Conservation (phyloP, 2,888 invertebrate genomes). For the Parascotia fuliginaria region DNA sequence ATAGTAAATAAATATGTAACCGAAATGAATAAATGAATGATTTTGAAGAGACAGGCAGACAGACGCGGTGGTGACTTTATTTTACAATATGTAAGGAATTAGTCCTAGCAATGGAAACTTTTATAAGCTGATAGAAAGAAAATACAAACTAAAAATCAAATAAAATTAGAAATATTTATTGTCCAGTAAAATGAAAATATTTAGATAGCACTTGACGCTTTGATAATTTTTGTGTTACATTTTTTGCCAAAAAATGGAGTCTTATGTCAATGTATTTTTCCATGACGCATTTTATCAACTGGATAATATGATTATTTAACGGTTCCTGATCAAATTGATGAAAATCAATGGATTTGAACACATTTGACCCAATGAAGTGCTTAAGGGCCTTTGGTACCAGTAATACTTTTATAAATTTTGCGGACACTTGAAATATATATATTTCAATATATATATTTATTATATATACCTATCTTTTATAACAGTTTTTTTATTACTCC, state of each 20-base stretch:
- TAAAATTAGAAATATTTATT: too few species aligned
- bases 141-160: too few species aligned
- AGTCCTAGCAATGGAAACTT: too few species aligned
- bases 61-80: too few species aligned
- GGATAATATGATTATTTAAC: slow-evolving; percentile 4
- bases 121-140: too few species aligned
- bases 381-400: slow-evolving; percentile 6
- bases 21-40: too few species aligned
- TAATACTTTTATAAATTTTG: not conserved
- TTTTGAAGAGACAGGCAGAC: too few species aligned
- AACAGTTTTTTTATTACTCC: slow-evolving; percentile 11
- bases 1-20: too few species aligned
- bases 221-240: slow-evolving; percentile 4
- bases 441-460: too few species aligned
- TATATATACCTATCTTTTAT: too few species aligned
- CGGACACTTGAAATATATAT: too few species aligned
- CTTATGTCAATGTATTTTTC: slow-evolving; percentile 15
- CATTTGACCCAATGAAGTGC: slow-evolving; percentile 2
- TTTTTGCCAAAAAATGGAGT: slow-evolving; percentile 16
- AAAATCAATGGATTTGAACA: not conserved
- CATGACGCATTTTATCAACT: slow-evolving; percentile 5
- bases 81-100: too few species aligned
- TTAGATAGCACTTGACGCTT: slow-evolving; percentile 15
- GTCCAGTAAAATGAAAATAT: slow-evolving; percentile 17
- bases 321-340: slow-evolving; percentile 1